Evolutionary conservation across 1,140 invertebrate genomes (phyloP), one percentile per base, ranked within the genome.

Genomic region (Physella acuta): DNA sequence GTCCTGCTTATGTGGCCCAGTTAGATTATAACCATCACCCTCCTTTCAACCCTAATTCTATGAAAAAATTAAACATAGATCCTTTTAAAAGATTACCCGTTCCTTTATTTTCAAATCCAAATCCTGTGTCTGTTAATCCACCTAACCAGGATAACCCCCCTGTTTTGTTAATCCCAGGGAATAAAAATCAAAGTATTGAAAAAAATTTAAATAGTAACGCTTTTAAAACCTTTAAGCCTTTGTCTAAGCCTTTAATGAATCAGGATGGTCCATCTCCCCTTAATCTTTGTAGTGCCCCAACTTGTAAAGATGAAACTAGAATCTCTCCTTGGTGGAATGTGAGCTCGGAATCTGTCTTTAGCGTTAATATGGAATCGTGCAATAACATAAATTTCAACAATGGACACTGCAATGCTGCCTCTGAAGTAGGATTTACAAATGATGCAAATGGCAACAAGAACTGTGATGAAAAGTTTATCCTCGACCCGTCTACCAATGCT

Each of bases 381-480:
- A 64, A 52, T 52, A 62, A 44, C 28, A 33, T 17, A 31, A 53
- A 8, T 20, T n/a, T 33, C 5, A 64, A 64, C 31, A 64, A 52
- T 52, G n/a, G 26, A 16, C 31, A 20, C 20, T 5, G 20, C 33
- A 37, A 16, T n/a, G n/a, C n/a, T n/a, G n/a, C n/a, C n/a, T n/a
- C n/a, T n/a, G n/a, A n/a, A n/a, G n/a, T n/a, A 3, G 5, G n/a
- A 37, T 2, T 55, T 55, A 24, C 20, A 5, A 51, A 49, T 63
- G 51, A 64, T 53, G 28, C 26, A 4, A 64, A 64, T 52, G 51
- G 51, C 14, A 62, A 62, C 20, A 44, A 39, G 16, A 64, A 30
- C 49, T 64, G 62, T 64, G 62, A 64, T 64, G 52, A 52, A 33
- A 64, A 64, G 17, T 8, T 34, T 5, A 49, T 17, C n/a, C 30